Percentiles rank a stretch among this genome's conserved stretches.
Conservation (phyloP, 1,140 invertebrate species). For the Spodoptera frugiperda region DNA sequence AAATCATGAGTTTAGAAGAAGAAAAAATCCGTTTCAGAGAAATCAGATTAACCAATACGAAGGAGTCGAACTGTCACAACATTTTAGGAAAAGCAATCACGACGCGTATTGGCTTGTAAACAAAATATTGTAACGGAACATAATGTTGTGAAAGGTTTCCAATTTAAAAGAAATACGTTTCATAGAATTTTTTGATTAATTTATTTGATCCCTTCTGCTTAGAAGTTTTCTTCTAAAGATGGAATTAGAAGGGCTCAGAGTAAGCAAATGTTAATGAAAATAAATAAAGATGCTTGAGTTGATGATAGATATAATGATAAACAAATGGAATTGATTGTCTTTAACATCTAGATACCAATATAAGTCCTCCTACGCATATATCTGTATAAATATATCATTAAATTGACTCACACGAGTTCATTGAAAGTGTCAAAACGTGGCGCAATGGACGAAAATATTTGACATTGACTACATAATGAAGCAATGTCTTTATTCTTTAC, state of each 20-base stretch:
- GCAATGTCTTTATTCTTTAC: not conserved
- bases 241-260: not conserved
- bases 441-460: conserved; percentile 15
- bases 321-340: not conserved
- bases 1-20: not conserved
- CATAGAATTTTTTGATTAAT: conserved; percentile 7
- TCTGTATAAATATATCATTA: not conserved
- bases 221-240: not conserved
- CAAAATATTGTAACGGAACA: conserved; percentile 36
- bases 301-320: not conserved
- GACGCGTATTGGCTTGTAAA: conserved; percentile 1
- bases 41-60: not conserved
- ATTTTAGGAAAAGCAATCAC: conserved; percentile 34
- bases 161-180: conserved; percentile 7
- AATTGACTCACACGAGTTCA: conserved; percentile 9
- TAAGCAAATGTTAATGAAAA: no score
- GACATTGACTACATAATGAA: conserved; percentile 1
- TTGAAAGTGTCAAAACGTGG: not conserved
- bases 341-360: not conserved
- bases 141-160: conserved; percentile 1
- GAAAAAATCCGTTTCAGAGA: not conserved
- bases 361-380: not conserved
- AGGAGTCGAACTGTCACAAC: not conserved
- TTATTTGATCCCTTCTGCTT: conserved; percentile 23
- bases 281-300: no score